Evolutionary conservation across 2,113 vertebrate genomes (phyloP).

Genomic region (Emydocephalus ijimae): DNA sequence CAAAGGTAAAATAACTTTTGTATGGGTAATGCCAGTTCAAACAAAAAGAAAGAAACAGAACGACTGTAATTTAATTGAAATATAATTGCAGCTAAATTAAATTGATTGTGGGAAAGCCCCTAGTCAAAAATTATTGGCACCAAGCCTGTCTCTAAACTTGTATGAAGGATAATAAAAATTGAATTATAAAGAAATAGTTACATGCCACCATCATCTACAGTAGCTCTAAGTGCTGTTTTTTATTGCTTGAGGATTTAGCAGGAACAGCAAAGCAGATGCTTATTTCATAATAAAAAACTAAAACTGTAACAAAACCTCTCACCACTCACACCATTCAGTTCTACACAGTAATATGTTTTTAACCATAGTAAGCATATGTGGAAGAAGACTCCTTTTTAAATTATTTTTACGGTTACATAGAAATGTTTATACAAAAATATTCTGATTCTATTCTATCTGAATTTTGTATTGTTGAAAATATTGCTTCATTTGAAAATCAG

Average conservation of each 20-base stretch:
- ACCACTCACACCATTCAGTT: slow-evolving; percentile 27
- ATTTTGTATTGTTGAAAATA: not conserved
- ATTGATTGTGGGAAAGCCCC: not conserved
- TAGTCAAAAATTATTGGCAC: not conserved
- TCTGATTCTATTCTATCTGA: not conserved
- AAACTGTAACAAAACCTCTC: not conserved
- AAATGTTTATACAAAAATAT: not conserved
- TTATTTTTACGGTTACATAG: not conserved
- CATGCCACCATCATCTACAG: slow-evolving; percentile 20
- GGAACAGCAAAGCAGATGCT: not conserved
- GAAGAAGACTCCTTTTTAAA: not conserved
- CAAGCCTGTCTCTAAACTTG: slow-evolving; percentile 17
- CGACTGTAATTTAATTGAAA: not conserved
- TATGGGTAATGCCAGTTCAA: not conserved
- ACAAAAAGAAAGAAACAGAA: not conserved
- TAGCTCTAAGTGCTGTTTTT: slow-evolving; percentile 1
- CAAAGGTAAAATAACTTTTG: not conserved
- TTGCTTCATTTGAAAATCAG: not conserved
- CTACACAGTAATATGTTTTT: not conserved
- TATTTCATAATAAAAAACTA: slow-evolving; percentile 5
- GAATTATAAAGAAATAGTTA: slow-evolving; percentile 16
- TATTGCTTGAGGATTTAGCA: slow-evolving; percentile 19
- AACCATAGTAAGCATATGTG: not conserved
- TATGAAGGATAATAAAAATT: not conserved
- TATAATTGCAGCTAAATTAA: not conserved